Base-by-base conservation (phyloP, 2,113 vertebrate species). In the Cavia aperea region DNA sequence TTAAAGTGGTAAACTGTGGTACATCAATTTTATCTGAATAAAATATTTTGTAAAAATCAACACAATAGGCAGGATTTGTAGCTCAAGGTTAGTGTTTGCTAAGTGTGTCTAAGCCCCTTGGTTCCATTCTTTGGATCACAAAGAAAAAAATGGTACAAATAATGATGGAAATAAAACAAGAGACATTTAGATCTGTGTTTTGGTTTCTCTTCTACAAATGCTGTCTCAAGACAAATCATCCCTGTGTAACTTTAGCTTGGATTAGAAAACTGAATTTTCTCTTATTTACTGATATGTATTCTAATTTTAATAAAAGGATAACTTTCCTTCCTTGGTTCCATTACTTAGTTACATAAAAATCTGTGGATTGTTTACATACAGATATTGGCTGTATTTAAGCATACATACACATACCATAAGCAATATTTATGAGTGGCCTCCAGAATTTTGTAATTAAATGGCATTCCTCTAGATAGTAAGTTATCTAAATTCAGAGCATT, bases 301-400 rank as follows among this genome's bases (percentile, higher is more conserved):
- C 36, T 24, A 39, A 6, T 12, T 81, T 54, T 54, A 54, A 54
- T n/a, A 77, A 88, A 89, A 90, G 29, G n/a, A 36, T 21, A 60
- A 77, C n/a, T 33, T 63, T 85, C 24, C 16, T 58, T 43, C 33
- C 78, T 72, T 39, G 84, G 39, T 73, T 87, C 19, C 19, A 82
- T 82, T 89, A 79, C 33, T 54, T 86, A n/a, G 18, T 87, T 73
- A 54, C 54, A 84, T 29, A 85, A 95, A 79, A 90, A 70, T 88
- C 23, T 81, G 90, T 33, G 39, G 26, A 81, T 31, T 70, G n/a
- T 68, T 21, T 58, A 62, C 9, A 8, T 46, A 29, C 1, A 84
- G 19, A 90, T n/a, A 84, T 21, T 62, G 31, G 72, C 72, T 90
- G 39, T 39, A 39, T 11, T 73, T 15, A 90, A 62, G 33, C 84